Percentiles rank a stretch among this genome's conserved stretches.
Evolutionary conservation across 92 coral and sea anemone genomes (phyloP).

Genomic region (Bergia puertoricense): DNA sequence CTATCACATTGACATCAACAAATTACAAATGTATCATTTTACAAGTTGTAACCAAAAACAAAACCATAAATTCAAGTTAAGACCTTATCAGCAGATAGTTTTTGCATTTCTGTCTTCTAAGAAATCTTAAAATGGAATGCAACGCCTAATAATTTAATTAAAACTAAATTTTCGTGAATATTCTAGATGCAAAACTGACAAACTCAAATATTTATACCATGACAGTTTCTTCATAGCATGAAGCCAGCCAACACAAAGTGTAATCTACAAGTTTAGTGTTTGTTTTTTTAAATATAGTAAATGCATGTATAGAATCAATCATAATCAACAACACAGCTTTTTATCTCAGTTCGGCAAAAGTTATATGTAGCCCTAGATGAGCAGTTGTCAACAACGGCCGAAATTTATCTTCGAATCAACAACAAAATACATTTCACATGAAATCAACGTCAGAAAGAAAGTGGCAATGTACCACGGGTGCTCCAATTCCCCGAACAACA

Average conservation of each 20-base stretch:
- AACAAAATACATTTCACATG: constrained; percentile 14
- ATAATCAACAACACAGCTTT: no score
- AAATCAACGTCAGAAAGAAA: background rate
- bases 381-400: background rate
- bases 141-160: background rate
- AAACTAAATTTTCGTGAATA: background rate
- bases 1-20: background rate
- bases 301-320: no score
- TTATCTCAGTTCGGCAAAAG: background rate
- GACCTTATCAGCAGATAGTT: background rate
- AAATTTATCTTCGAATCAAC: background rate
- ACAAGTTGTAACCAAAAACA: background rate
- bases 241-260: background rate
- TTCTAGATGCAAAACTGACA: background rate
- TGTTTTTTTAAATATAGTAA: no score
- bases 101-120: background rate
- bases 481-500: background rate
- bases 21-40: no score
- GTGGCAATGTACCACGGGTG: background rate
- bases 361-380: background rate
- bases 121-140: background rate
- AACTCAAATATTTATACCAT: background rate
- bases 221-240: background rate
- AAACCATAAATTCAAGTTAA: background rate
- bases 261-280: background rate